A percentile compares a stretch with the other conserved stretches of the same genome.
Conservation (phyloP, 2,113 vertebrate genomes). For the pig (Sus scrofa) region DNA sequence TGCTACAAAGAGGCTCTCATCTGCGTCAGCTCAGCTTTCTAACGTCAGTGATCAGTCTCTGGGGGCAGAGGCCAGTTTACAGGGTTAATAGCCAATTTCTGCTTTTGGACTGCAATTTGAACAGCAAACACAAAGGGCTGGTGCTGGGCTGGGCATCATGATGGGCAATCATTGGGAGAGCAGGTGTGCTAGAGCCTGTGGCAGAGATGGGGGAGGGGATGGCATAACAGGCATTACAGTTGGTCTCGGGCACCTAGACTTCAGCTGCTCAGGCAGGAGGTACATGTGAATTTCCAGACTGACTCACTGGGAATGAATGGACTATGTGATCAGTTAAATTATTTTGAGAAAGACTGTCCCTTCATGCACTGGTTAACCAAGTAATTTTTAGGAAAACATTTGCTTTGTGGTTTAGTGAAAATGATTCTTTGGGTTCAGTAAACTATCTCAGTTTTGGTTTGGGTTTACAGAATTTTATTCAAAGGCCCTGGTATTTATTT, state of each 20-base stretch:
- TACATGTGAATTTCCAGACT: not conserved
- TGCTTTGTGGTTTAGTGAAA: constrained; percentile 52
- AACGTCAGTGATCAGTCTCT: not conserved
- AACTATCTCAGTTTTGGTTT: constrained; percentile 38
- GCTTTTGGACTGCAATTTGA: not conserved
- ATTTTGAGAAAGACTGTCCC: not conserved
- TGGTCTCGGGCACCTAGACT: not conserved
- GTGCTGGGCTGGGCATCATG: not conserved
- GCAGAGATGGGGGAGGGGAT: not conserved
- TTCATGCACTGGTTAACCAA: constrained; percentile 3
- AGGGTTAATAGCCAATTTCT: constrained; percentile 37
- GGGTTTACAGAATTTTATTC: constrained; percentile 53
- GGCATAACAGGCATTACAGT: not conserved
- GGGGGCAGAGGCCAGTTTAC: constrained; percentile 10
- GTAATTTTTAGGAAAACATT: constrained; percentile 30
- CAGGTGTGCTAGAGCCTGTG: not conserved
- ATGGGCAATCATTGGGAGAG: not conserved
- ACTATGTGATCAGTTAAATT: not conserved
- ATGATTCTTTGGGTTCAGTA: constrained; percentile 16
- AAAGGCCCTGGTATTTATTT: constrained; percentile 27
- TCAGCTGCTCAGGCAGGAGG: not conserved
- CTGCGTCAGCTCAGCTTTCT: not conserved
- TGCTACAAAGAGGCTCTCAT: not conserved
- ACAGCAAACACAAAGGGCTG: not conserved
- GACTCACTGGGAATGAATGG: not conserved